These are phyloP conservation scores for Anseranas semipalmata DNA, from an alignment of 2,113 vertebrate genomes.

Conservation along the genomic window DNA sequence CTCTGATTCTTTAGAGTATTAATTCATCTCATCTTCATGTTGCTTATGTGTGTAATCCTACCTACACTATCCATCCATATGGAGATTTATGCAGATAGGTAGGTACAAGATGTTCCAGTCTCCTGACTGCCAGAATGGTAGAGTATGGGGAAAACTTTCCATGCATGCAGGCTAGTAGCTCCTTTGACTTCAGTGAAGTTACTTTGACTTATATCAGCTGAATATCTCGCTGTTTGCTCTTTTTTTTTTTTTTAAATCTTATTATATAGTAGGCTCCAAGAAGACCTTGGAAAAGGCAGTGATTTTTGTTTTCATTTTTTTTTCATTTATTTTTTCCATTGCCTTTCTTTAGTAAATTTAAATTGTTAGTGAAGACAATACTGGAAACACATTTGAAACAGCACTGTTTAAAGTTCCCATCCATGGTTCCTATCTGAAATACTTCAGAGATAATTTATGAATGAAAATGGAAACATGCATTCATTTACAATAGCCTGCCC, in stretches of 20 bases:
- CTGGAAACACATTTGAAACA: not conserved
- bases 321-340: not conserved
- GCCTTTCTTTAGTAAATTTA: not conserved
- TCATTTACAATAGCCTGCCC: not conserved
- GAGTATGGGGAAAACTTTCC: not conserved
- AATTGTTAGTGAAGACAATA: not conserved
- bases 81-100: not conserved
- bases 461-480: not conserved
- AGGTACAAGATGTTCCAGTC: not conserved
- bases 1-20: not conserved
- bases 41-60: not conserved
- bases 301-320: not conserved
- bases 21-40: not conserved
- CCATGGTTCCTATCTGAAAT: not conserved
- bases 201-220: not conserved
- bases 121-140: not conserved
- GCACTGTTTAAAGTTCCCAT: not conserved
- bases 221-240: not conserved
- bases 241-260: too few relatives aligned
- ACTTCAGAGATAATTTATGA: not conserved
- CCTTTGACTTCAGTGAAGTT: not conserved
- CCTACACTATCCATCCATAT: rapidly evolving
- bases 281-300: not conserved
- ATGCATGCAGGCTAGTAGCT: not conserved
- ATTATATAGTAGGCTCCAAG: not conserved